Evolutionary conservation across 2,113 vertebrate genomes (phyloP), one percentile per base, ranked within the genome.

Genomic region (Speoplatyrhinus poulsoni): DNA sequence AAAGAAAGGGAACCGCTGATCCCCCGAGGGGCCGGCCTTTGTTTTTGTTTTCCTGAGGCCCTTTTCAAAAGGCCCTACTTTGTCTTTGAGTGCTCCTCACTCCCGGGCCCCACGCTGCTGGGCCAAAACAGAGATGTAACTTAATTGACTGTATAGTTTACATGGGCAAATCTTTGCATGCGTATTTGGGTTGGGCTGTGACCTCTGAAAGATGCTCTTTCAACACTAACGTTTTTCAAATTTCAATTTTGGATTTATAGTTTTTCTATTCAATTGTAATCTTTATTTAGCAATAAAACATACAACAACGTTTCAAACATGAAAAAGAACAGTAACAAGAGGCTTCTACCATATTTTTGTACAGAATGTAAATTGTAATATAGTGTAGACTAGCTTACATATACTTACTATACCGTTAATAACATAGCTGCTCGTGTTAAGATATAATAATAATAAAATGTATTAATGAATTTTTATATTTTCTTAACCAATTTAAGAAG

Each of bases 1-100:
- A 88, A 88, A 86, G 81, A 88, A 82, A 86, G 36, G 81, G 75
- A 87, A 81, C 82, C 87, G 85, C 77, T 86, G 85, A 88, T 82
- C 66, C 79, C 60, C 77, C 70, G 76, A 84, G 83, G 78, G 88
- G 85, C 82, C 86, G 63, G 65, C 75, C 86, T 88, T 90, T 90
- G 87, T 91, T 91, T 90, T 88, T 87, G 75, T 87, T 57, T 72
- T 82, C 66, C 60, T 2, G 68, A 69, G 85, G 75, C 74, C 81
- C 84, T 86, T 85, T 85, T 88, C 73, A 91, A 89, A 86, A 64
- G 76, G 19, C 77, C 73, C 65, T 83, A 60, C 67, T 85, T 86
- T 85, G 84, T 88, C 76, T 82, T 76, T 79, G 57, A 78, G 69
- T 82, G 63, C 77, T 85, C 79, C 52, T 85, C 70, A 78, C 33